Conservation (phyloP, 30 jellyfish, hydroid and myxozoan species). For the Chrysaora quinquecirrha region DNA sequence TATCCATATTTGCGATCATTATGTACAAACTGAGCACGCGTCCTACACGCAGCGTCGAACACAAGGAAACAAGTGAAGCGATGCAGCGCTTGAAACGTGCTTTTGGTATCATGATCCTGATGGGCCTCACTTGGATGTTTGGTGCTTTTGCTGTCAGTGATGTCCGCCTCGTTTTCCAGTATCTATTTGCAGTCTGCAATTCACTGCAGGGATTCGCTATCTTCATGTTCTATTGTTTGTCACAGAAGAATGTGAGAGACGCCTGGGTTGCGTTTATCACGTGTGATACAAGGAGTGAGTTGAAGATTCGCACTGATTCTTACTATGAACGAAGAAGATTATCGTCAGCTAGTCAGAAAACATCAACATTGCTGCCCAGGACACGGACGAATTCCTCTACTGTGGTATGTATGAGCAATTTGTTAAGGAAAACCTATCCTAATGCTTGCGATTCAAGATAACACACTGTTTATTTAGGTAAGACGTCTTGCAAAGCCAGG, state of each 20-base stretch:
- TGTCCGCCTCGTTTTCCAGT: conserved; percentile 87
- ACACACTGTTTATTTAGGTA: too few relatives aligned
- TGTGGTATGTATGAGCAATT: conserved; percentile 76
- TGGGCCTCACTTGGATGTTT: conserved; percentile 96
- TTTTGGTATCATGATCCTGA: conserved; percentile 93
- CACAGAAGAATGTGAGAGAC: conserved; percentile 89
- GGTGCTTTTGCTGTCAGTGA: conserved; percentile 89
- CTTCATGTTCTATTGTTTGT: conserved; percentile 79
- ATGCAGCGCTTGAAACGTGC: conserved; percentile 87
- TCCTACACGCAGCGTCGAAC: conserved; percentile 80
- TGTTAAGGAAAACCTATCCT: too few relatives aligned
- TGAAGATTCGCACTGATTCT: conserved; percentile 87
- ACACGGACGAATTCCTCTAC: conserved; percentile 85
- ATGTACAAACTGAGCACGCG: conserved; percentile 94
- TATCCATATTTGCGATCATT: conserved; percentile 80
- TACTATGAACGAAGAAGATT: conserved; percentile 84
- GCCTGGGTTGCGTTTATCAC: conserved; percentile 86
- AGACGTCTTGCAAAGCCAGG: too few relatives aligned
- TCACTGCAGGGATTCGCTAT: conserved; percentile 95
- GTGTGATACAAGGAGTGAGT: conserved; percentile 88
- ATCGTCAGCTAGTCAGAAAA: conserved; percentile 81
- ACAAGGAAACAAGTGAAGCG: conserved; percentile 52
- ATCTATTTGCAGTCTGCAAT: conserved; percentile 84
- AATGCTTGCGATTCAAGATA: too few relatives aligned
- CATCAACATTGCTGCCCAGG: conserved; percentile 77